These are phyloP conservation scores for Apogon talboti DNA, from an alignment of 2,797 vertebrate genomes.

Conservation along the genomic window DNA sequence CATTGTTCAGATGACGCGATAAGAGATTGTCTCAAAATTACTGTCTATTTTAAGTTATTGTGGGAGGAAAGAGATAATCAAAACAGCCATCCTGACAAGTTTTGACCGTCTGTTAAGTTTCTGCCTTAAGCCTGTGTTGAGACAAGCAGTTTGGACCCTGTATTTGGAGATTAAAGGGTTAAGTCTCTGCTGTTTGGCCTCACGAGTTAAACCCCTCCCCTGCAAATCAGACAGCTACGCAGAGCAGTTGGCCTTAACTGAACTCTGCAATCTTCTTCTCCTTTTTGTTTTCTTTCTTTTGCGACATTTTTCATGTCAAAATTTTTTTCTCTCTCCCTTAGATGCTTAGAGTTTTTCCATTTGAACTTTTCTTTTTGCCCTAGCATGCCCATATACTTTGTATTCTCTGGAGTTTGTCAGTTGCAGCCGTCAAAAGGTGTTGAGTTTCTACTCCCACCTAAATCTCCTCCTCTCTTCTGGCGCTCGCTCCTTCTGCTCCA, in stretches of 20 bases:
- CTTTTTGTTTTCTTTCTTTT: constrained; percentile 19
- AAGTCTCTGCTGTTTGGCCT: constrained; percentile 54
- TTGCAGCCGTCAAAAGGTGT: constrained; percentile 66
- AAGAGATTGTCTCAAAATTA: constrained; percentile 5
- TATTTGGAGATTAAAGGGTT: constrained; percentile 63
- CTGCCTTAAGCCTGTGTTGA: constrained; percentile 26
- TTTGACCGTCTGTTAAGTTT: constrained; percentile 34
- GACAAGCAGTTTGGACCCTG: constrained; percentile 26
- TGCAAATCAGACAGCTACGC: constrained; percentile 52
- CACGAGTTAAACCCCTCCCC: constrained; percentile 35
- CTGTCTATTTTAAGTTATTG: constrained; percentile 5
- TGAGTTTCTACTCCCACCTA: constrained; percentile 69
- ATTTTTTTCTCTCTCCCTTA: constrained; percentile 19
- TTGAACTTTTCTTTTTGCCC: constrained; percentile 57
- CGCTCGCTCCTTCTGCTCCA: constrained; percentile 53
- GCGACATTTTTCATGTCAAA: background rate
- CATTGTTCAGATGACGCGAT: background rate
- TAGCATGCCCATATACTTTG: constrained; percentile 64
- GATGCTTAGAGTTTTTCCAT: constrained; percentile 48
- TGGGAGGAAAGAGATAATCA: constrained; percentile 7
- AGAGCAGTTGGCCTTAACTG: constrained; percentile 63
- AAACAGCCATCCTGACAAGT: constrained; percentile 6
- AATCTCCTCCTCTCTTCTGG: constrained; percentile 64
- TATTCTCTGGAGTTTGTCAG: constrained; percentile 72
- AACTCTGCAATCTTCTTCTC: constrained; percentile 31